These are phyloP conservation scores for Pseudotriccus pelzelni DNA, from an alignment of 2,797 vertebrate genomes.

Conservation along the genomic window DNA sequence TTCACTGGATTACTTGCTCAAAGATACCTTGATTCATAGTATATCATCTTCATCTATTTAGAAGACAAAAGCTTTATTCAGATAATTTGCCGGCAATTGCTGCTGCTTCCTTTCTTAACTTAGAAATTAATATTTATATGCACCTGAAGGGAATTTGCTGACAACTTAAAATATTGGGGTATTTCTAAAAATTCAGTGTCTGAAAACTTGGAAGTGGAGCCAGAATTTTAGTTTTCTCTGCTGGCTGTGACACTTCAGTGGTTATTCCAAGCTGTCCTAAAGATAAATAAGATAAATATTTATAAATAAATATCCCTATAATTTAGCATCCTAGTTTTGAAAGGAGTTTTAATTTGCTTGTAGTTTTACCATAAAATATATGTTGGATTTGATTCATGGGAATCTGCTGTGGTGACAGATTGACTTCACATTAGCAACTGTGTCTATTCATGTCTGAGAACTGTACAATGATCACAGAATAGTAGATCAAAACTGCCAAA, in stretches of 20 bases:
- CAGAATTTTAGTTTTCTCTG: not conserved
- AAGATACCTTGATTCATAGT: not conserved
- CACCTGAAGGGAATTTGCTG: not conserved
- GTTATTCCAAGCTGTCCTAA: not conserved
- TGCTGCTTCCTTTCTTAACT: not conserved
- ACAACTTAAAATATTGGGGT: not conserved
- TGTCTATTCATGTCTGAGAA: not conserved
- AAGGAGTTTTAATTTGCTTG: not conserved
- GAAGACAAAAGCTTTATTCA: not conserved
- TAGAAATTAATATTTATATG: conserved; percentile 18
- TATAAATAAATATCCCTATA: not conserved
- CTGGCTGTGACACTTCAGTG: not conserved
- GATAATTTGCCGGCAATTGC: not conserved
- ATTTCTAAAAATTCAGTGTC: not conserved
- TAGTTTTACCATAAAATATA: not conserved
- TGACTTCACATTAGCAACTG: not conserved
- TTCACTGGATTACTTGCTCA: not conserved
- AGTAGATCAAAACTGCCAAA: not conserved
- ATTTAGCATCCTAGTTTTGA: not conserved
- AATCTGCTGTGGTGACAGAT: not conserved
- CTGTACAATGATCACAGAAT: not conserved
- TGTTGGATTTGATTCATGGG: not conserved
- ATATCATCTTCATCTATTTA: conserved; percentile 8
- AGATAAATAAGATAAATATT: not conserved
- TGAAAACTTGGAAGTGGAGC: not conserved